These are phyloP conservation scores for Propsilocerus akamusi DNA, from an alignment of 1,140 invertebrate genomes.

Conservation along the genomic window DNA sequence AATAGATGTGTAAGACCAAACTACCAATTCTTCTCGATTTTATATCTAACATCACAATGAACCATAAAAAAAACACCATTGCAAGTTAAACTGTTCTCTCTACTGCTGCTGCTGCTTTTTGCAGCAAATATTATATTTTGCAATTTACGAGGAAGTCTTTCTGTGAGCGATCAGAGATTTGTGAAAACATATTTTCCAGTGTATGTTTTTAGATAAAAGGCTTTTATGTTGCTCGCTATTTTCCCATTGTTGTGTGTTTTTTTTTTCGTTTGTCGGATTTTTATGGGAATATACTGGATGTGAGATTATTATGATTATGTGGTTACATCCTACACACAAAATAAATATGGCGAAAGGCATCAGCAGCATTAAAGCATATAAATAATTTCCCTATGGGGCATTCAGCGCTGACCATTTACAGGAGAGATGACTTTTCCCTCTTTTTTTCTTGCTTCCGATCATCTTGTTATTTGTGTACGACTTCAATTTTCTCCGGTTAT, in stretches of 20 bases:
- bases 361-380: neutral
- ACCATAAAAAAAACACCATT: slow-evolving; percentile 1
- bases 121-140: neutral
- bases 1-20: too few relatives aligned
- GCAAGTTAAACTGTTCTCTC: neutral
- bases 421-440: neutral
- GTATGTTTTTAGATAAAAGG: too few relatives aligned
- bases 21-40: too few relatives aligned
- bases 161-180: slow-evolving; percentile 1
- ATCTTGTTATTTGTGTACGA: neutral
- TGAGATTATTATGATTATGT: too few relatives aligned
- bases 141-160: slow-evolving; percentile 1
- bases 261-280: too few relatives aligned
- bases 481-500: neutral
- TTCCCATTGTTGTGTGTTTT: too few relatives aligned
- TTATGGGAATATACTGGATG: too few relatives aligned
- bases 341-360: too few relatives aligned
- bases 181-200: too few relatives aligned
- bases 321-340: too few relatives aligned
- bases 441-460: neutral
- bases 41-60: neutral
- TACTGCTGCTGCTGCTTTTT: neutral
- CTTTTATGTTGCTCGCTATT: too few relatives aligned
- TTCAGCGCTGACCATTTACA: neutral
- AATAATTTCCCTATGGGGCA: neutral